Base-by-base conservation (phyloP, 35 echinoderm and acorn worm genomes). In the Diadema setosum region DNA sequence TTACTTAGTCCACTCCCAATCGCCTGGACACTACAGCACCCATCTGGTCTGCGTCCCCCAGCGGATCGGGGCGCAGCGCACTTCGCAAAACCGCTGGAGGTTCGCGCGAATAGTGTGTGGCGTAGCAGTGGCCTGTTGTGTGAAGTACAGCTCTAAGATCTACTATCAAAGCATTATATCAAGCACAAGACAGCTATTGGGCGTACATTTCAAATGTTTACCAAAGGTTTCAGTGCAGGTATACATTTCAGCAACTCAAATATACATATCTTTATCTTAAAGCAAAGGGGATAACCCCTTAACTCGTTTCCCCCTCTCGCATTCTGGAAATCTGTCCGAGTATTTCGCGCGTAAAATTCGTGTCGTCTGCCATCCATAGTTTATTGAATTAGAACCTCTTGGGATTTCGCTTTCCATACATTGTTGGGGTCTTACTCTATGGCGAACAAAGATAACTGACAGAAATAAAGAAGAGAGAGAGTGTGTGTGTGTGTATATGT, bases 121-220 rank as follows among this genome's bases (percentile, higher is more conserved):
- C n/a, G n/a, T n/a, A n/a, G n/a, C n/a, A n/a, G n/a, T n/a, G n/a
- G n/a, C n/a, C n/a, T n/a, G n/a, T n/a, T n/a, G n/a, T n/a, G n/a
- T n/a, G n/a, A n/a, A n/a, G n/a, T n/a, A n/a, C n/a, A 67, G 30
- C 63, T 31, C 4, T 67, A 33, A 16, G 37, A 67, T 67, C 24
- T 33, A 67, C 30, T 8, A 16, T 67, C 63, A 67, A 67, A 67
- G 37, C 30, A 15, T 67, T 16, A 67, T 8, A 32, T 14, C 63
- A n/a, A n/a, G n/a, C n/a, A n/a, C n/a, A n/a, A n/a, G n/a, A n/a
- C n/a, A n/a, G n/a, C n/a, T n/a, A n/a, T n/a, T n/a, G n/a, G n/a
- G n/a, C n/a, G 18, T 34, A 67, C 63, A 67, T 67, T 67, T 67
- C 63, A 67, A 67, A 67, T 67, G 63, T 67, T 67, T 26, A 67